phyloP scores from a whole-genome alignment of 2,113 vertebrate genomes.

The Callipepla californica region DNA sequence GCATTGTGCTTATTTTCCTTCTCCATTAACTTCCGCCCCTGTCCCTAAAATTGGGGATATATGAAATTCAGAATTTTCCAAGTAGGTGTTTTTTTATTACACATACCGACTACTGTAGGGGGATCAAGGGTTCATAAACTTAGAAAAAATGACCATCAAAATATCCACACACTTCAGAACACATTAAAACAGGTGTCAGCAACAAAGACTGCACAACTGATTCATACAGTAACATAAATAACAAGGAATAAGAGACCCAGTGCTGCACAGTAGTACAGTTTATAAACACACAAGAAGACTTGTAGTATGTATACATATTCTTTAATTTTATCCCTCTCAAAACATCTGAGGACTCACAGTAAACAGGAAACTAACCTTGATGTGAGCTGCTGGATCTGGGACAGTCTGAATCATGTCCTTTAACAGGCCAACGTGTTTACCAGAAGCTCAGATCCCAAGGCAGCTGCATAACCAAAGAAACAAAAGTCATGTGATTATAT shows the following conservation, averaged over 20 bases:
- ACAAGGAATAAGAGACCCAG: background rate
- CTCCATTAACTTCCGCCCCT: background rate
- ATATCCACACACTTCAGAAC: background rate
- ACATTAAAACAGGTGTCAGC: background rate
- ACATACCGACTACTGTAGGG: background rate
- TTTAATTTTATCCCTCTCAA: slow-evolving; percentile 14
- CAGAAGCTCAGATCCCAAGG: slow-evolving; percentile 63
- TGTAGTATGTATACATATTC: background rate
- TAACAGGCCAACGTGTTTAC: slow-evolving; percentile 50
- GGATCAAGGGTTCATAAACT: background rate
- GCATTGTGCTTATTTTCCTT: background rate
- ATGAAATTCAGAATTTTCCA: background rate
- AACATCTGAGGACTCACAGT: slow-evolving; percentile 36
- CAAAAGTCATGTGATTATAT: background rate
- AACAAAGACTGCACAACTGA: background rate
- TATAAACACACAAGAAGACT: background rate
- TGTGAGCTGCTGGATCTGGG: slow-evolving; percentile 83
- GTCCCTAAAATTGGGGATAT: background rate
- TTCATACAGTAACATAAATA: background rate
- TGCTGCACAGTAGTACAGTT: background rate
- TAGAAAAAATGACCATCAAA: background rate
- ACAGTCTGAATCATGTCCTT: slow-evolving; percentile 89
- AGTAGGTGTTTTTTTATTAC: background rate
- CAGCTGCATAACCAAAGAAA: slow-evolving; percentile 66
- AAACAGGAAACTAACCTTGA: slow-evolving; percentile 80